Evolutionary conservation across 2,113 vertebrate genomes (phyloP).

Genomic region (Dolichotis patagonum): DNA sequence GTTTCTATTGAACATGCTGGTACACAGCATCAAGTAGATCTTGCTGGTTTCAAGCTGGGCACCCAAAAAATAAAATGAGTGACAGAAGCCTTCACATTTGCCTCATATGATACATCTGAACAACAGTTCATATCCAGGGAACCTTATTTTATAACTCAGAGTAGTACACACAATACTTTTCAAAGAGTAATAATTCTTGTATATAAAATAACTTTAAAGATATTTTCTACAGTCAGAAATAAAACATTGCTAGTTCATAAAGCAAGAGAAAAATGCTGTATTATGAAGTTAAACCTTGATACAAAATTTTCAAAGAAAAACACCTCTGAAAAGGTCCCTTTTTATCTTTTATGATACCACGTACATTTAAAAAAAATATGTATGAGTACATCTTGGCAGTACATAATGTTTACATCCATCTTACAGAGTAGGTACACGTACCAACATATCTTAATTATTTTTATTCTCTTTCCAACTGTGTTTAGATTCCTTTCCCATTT

Average conservation of each 20-base stretch:
- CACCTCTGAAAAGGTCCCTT: not conserved
- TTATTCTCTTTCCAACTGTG: not conserved
- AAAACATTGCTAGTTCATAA: not conserved
- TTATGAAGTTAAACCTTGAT: slow-evolving; percentile 29
- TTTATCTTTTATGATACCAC: not conserved
- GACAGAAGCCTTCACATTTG: not conserved
- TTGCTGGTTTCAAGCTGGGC: not conserved
- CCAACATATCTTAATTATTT: not conserved
- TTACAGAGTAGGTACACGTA: not conserved
- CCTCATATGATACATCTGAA: not conserved
- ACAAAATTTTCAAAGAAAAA: slow-evolving; percentile 28
- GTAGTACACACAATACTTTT: not conserved
- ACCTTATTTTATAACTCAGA: not conserved
- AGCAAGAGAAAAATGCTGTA: not conserved
- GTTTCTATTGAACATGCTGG: not conserved
- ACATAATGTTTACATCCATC: not conserved
- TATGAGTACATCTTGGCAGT: not conserved
- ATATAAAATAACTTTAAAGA: not conserved
- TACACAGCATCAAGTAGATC: not conserved
- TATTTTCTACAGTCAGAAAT: not conserved
- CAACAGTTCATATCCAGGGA: not conserved
- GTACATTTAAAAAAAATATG: not conserved
- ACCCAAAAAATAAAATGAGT: not conserved
- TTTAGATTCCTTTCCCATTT: not conserved
- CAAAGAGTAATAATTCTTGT: not conserved